Base-by-base conservation (phyloP, 1,140 invertebrate species). In the Agrypnia vestita region DNA sequence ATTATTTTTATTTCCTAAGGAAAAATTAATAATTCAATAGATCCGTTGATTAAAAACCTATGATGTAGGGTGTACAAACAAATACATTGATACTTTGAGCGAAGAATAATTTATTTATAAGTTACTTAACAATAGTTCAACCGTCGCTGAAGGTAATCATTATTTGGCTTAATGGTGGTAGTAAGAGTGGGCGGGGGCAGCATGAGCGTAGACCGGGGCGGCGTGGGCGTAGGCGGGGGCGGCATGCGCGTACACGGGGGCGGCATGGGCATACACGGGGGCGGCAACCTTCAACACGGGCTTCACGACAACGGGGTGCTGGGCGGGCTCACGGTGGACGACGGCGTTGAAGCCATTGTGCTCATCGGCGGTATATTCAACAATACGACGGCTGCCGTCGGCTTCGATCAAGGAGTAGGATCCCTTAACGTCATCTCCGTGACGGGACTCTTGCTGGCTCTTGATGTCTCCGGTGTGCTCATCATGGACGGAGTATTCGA, bases 311-410 rank as follows among this genome's bases (percentile, higher is more conserved):
- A 55, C 71, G 67, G 88, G 86, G 19, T 88, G 87, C 47, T 88
- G 85, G 17, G 88, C 87, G 3, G 89, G 88, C 84, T 93, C 91
- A 3, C 90, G 88, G 59, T 89, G 90, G 4, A 95, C 91, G 17
- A 92, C 87, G 0, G 94, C 94, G 86, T 93, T 91, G 86, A 94
- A 94, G 82, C 94, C 94, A 83, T 91, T 92, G 84, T 94, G 90
- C 43, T 93, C 90, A 84, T 94, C 93, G 74, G 94, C 93, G 43
- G 92, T 93, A 87, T 95, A 95, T 46, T 94, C 92, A 59, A 94
- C 94, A 81, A 93, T 92, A 78, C 94, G 91, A 83, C 91, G 89
- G 81, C 91, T 93, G 51, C 93, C 93, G 84, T 95, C 92, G 15
- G 92, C 89, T 83, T 93, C 91, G 72, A 92, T 86, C 21, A 93